Percentiles rank a stretch among this genome's conserved stretches.
Conservation (phyloP, 2,888 invertebrate genomes). For the Crioceris asparagi region DNA sequence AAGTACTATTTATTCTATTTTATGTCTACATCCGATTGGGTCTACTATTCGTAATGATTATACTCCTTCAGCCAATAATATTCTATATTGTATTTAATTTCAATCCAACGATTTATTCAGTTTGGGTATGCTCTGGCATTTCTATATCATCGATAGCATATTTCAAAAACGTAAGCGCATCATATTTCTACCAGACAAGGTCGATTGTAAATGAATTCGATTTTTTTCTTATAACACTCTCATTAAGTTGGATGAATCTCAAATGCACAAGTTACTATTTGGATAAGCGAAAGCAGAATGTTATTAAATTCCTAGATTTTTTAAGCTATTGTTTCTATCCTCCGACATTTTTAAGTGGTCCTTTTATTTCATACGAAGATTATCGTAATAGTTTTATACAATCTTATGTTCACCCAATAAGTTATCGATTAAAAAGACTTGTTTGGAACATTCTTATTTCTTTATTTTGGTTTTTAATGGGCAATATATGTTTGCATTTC, state of each 20-base stretch:
- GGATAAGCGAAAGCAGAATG: conserved; percentile 43
- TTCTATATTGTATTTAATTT: conserved; percentile 34
- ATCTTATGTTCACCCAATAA: conserved; percentile 25
- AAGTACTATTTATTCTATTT: conserved; percentile 42
- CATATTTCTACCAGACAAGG: conserved; percentile 15
- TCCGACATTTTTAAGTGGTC: conserved; percentile 74
- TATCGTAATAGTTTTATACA: conserved; percentile 44
- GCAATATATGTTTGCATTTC: conserved; percentile 65
- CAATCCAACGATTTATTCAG: conserved; percentile 37
- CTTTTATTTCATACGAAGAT: conserved; percentile 66
- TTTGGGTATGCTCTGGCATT: conserved; percentile 47
- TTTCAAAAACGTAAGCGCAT: conserved; percentile 19
- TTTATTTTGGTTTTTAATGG: conserved; percentile 55
- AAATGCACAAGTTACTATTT: conserved; percentile 68
- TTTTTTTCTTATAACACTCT: conserved; percentile 43
- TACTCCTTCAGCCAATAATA: conserved; percentile 43
- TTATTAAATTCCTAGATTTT: conserved; percentile 39
- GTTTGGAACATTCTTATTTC: conserved; percentile 45
- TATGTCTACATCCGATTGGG: conserved; percentile 23
- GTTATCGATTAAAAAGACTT: conserved; percentile 37
- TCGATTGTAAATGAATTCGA: conserved; percentile 33
- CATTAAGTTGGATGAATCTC: conserved; percentile 60
- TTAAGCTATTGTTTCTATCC: conserved; percentile 72
- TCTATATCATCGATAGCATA: conserved; percentile 33
- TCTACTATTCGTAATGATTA: conserved; percentile 18